Evolutionary conservation across 2,888 invertebrate genomes (phyloP).

Genomic region (Alsophila aescularia): DNA sequence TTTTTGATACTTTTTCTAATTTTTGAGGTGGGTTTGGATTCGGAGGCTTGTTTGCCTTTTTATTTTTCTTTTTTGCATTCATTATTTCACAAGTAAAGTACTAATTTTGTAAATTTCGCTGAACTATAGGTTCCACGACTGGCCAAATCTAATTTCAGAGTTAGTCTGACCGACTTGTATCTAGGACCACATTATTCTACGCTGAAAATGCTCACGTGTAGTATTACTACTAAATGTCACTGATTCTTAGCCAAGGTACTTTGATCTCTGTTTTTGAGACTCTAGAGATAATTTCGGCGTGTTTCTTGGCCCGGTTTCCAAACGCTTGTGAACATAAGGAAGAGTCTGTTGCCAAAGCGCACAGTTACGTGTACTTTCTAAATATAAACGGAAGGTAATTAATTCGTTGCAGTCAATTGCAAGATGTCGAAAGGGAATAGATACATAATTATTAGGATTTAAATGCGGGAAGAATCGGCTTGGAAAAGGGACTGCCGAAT

Average conservation of each 20-base stretch:
- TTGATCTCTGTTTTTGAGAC: slow-evolving; percentile 21
- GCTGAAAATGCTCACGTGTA: slow-evolving; percentile 64
- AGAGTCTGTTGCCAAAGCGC: slow-evolving; percentile 59
- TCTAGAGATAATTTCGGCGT: slow-evolving; percentile 26
- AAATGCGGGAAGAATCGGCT: too few species aligned
- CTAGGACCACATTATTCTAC: slow-evolving; percentile 64
- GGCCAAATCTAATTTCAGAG: slow-evolving; percentile 68
- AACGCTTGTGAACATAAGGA: slow-evolving; percentile 49
- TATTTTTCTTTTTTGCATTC: slow-evolving; percentile 75
- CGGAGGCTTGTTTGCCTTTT: slow-evolving; percentile 59
- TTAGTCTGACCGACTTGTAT: slow-evolving; percentile 70
- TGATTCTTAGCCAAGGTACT: slow-evolving; percentile 4
- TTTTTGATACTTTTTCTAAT: slow-evolving; percentile 31
- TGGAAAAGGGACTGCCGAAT: too few species aligned
- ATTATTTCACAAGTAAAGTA: slow-evolving; percentile 48
- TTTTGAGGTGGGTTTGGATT: slow-evolving; percentile 49
- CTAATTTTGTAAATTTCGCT: slow-evolving; percentile 35
- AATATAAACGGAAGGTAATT: slow-evolving; percentile 39
- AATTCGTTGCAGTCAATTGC: slow-evolving; percentile 20
- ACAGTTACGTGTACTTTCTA: slow-evolving; percentile 45
- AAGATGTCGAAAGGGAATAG: slow-evolving; percentile 5
- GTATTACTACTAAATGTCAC: slow-evolving; percentile 70
- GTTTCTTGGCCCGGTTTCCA: slow-evolving; percentile 9
- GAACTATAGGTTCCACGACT: slow-evolving; percentile 48
- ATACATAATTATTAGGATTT: too few species aligned